Percentiles rank a stretch among this genome's conserved stretches.
phyloP scores from a whole-genome alignment of 2,888 invertebrate species.

The Bombyx huttoni region DNA sequence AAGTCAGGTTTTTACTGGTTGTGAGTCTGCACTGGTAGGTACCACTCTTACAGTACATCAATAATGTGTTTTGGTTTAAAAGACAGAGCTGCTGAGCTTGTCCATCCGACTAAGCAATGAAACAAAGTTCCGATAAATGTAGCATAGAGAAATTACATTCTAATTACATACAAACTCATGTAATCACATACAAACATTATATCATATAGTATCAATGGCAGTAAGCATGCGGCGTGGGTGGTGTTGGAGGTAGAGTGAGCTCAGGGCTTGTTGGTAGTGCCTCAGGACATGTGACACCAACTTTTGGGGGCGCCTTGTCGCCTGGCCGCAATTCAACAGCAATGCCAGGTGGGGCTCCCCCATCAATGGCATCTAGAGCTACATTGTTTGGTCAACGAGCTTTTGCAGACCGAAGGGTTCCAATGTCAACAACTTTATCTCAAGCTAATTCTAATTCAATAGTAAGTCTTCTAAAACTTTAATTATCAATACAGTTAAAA shows the following conservation, averaged over 20 bases:
- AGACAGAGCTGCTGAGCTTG: too few relatives aligned
- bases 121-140: too few relatives aligned
- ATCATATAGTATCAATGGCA: too few relatives aligned
- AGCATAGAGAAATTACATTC: too few relatives aligned
- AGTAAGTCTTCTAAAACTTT: conserved; percentile 28
- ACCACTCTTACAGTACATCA: too few relatives aligned
- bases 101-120: too few relatives aligned
- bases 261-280: conserved; percentile 85
- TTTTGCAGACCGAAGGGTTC: conserved; percentile 83
- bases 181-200: too few relatives aligned
- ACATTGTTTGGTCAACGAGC: conserved; percentile 85
- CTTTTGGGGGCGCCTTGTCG: conserved; percentile 62
- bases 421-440: conserved; percentile 73
- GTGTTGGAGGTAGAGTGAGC: conserved; percentile 65
- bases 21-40: too few relatives aligned
- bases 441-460: conserved; percentile 68
- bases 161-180: too few relatives aligned
- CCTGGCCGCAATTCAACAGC: conserved; percentile 55
- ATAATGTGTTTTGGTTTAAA: too few relatives aligned
- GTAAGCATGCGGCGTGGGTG: conserved; percentile 62
- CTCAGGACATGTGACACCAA: conserved; percentile 68
- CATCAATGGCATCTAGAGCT: conserved; percentile 72
- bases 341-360: conserved; percentile 64
- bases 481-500: too few relatives aligned
- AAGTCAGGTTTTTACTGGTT: too few relatives aligned